A percentile compares a stretch with the other conserved stretches of the same genome.
phyloP scores from a whole-genome alignment of 2,888 invertebrate genomes.

The Tipula unca region DNA sequence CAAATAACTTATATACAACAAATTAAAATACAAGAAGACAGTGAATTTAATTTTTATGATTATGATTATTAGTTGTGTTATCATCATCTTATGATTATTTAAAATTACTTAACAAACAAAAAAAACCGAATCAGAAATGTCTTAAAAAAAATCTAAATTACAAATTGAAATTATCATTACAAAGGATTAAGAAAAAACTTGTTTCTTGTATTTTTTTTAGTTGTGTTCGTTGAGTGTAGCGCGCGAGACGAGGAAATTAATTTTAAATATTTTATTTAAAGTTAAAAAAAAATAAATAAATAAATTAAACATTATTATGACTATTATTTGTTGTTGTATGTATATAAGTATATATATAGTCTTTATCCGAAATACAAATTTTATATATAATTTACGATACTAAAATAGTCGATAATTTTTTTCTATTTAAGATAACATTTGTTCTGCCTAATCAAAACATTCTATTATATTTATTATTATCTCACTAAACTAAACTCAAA shows the following conservation, averaged over 20 bases:
- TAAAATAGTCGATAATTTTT: not conserved
- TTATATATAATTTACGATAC: not conserved
- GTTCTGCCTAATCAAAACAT: not conserved
- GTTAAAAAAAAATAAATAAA: not conserved
- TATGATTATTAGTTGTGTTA: not conserved
- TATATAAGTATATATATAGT: not conserved
- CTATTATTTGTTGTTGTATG: not conserved
- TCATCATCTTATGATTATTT: not conserved
- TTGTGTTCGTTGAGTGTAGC: not conserved
- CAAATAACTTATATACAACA: not conserved
- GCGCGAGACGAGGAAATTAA: not conserved
- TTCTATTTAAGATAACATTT: not conserved
- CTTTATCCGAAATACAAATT: not conserved
- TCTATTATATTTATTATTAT: not conserved
- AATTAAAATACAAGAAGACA: not conserved
- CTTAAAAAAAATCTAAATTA: not conserved
- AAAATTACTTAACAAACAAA: slow-evolving; percentile 14
- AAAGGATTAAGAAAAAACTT: slow-evolving; percentile 8
- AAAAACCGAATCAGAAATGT: not conserved
- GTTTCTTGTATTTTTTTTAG: not conserved
- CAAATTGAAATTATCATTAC: not conserved
- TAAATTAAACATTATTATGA: not conserved
- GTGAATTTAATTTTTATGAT: slow-evolving; percentile 8
- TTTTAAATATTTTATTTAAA: not conserved
- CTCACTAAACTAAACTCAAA: not conserved